Conservation (phyloP, 2,888 invertebrate genomes). For the Macrophya annulata region DNA sequence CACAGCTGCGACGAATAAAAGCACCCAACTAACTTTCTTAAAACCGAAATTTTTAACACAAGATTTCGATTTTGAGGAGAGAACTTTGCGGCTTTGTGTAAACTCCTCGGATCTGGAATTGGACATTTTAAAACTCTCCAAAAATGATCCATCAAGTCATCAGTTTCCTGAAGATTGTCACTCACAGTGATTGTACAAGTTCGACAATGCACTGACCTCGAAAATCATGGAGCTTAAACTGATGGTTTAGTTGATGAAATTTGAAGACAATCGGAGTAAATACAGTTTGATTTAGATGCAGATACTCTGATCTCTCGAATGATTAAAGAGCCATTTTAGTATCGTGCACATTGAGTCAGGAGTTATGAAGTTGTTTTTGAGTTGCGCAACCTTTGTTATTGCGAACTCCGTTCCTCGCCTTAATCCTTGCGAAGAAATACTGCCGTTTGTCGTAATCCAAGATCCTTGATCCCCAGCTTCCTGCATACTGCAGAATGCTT, state of each 20-base stretch:
- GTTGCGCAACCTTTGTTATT: constrained; percentile 25
- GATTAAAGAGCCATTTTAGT: not conserved
- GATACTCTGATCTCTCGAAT: not conserved
- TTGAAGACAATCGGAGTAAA: not conserved
- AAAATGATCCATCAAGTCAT: not conserved
- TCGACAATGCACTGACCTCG: not conserved
- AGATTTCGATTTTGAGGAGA: not conserved
- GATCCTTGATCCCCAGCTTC: constrained; percentile 31
- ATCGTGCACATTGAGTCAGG: not conserved
- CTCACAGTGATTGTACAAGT: not conserved
- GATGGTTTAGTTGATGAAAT: not conserved
- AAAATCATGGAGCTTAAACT: not conserved
- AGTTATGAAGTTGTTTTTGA: not conserved
- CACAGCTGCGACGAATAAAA: constrained; percentile 13
- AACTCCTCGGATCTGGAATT: not conserved
- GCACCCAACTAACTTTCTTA: not conserved
- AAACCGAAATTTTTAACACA: not conserved
- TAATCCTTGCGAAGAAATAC: constrained; percentile 22
- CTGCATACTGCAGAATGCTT: constrained; percentile 28
- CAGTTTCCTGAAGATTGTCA: not conserved
- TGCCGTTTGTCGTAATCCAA: constrained; percentile 18
- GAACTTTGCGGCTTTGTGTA: not conserved
- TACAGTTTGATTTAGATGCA: not conserved
- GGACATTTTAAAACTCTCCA: not conserved
- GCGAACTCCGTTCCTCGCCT: not conserved